Percentiles rank a stretch among this genome's conserved stretches.
Evolutionary conservation across 2,113 vertebrate genomes (phyloP).

Genomic region (Charina bottae): DNA sequence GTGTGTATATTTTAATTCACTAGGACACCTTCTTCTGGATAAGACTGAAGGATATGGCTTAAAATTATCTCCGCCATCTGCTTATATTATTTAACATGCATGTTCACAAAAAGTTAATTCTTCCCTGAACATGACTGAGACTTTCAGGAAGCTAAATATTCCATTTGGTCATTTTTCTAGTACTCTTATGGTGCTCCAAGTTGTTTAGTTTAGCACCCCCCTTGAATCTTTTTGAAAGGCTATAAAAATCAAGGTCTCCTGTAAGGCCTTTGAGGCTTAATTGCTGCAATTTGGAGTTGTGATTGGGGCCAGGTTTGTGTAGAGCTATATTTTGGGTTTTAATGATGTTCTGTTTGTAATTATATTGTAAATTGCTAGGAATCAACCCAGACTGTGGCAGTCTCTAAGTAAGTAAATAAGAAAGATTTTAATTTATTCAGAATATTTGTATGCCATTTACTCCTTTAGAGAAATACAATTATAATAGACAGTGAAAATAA

Average conservation of each 20-base stretch:
- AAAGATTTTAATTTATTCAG: not conserved
- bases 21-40: not conserved
- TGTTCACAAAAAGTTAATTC: not conserved
- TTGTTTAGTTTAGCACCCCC: not conserved
- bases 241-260: not conserved
- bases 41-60: not conserved
- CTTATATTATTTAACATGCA: not conserved
- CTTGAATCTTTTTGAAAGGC: not conserved
- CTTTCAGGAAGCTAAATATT: not conserved
- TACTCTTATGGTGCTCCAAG: not conserved
- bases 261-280: not conserved
- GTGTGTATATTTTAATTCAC: not conserved
- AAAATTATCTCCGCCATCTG: not conserved
- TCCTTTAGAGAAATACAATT: not conserved
- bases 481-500: not conserved
- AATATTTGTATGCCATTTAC: not conserved
- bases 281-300: not conserved
- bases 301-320: not conserved
- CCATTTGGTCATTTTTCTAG: not conserved
- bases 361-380: not conserved
- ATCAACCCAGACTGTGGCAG: not conserved
- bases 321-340: not conserved
- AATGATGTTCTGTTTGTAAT: not conserved
- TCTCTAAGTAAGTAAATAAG: not conserved
- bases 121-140: not conserved